Conservation (phyloP, 2,888 invertebrate genomes). For the Conus canariensis region DNA sequence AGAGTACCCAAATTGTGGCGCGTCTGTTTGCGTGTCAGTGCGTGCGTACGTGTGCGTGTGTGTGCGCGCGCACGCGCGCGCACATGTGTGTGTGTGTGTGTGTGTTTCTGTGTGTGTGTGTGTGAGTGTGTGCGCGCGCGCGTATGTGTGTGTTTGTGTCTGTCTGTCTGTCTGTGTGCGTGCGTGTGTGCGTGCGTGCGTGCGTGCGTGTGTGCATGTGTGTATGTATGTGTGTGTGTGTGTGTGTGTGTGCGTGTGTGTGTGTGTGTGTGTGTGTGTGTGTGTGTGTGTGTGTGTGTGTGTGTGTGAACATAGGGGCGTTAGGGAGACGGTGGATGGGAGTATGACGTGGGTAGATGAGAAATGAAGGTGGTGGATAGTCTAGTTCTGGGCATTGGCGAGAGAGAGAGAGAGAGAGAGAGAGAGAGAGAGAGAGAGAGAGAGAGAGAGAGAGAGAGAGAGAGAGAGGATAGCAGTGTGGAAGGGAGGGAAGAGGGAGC, state of each 20-base stretch:
- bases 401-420: too few relatives aligned
- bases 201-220: slow-evolving; percentile 10
- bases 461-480: too few relatives aligned
- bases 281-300: slow-evolving; percentile 19
- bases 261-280: slow-evolving; percentile 2
- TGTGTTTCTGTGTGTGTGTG: neutral
- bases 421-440: too few relatives aligned
- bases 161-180: neutral
- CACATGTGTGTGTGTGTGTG: neutral
- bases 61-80: too few relatives aligned
- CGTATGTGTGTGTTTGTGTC: neutral
- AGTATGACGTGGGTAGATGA: too few relatives aligned
- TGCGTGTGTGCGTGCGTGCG: slow-evolving; percentile 13
- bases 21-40: too few relatives aligned
- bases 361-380: too few relatives aligned
- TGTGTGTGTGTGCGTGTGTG: slow-evolving; percentile 11
- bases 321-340: too few relatives aligned
- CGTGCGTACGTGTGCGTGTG: too few relatives aligned
- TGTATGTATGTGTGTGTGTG: slow-evolving; percentile 9
- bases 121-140: neutral
- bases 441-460: too few relatives aligned
- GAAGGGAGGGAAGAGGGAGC: too few relatives aligned
- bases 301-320: neutral
- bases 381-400: neutral
- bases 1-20: too few relatives aligned